Evolutionary conservation across 2,113 vertebrate species (phyloP), one percentile per base, ranked within the genome.

Genomic region (Gymnocephalus cernua): DNA sequence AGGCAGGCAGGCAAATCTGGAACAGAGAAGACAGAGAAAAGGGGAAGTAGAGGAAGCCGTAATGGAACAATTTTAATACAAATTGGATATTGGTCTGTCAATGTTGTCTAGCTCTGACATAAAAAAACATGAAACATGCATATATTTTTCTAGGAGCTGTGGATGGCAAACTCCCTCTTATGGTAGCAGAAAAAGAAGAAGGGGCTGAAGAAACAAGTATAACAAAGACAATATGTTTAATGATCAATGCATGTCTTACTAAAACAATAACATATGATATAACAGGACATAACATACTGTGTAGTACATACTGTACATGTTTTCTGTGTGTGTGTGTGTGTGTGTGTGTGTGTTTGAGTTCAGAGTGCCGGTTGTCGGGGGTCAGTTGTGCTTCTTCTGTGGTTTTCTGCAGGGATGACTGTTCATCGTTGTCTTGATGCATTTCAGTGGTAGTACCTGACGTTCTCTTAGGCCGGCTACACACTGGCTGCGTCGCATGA

Each of bases 1-100:
- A 64, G 29, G 32, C 79, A 68, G 29, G 8, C 62, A 85, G 13
- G 67, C 56, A 79, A 79, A 74, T 63, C 44, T 3, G 48, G 51
- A 75, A 51, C 35, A 79, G 71, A 84, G 68, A 2, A 68, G 18
- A 61, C 5, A 63, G 44, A 76, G 32, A 66, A 54, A 1, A 57
- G 18, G 21, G 57, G 19, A 67, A 45, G 53, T 4, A 10, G 27
- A 45, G 32, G 5, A 38, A 70, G 29, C 27, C 45, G n/a, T 16
- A 56, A 63, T 29, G 50, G 41, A 69, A 45, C 0, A 38, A 35
- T 66, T 77, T 45, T 27, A 62, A 51, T 66, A 32, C 50, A 76
- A 71, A 84, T 13, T 15, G 48, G 58, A 74, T 79, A 62, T 56
- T 61, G 29, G 23, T 57, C 66, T 68, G 71, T 32, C 44, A 51